Evolutionary conservation across 2,113 vertebrate species (phyloP).

Genomic region (Percina caprodes): DNA sequence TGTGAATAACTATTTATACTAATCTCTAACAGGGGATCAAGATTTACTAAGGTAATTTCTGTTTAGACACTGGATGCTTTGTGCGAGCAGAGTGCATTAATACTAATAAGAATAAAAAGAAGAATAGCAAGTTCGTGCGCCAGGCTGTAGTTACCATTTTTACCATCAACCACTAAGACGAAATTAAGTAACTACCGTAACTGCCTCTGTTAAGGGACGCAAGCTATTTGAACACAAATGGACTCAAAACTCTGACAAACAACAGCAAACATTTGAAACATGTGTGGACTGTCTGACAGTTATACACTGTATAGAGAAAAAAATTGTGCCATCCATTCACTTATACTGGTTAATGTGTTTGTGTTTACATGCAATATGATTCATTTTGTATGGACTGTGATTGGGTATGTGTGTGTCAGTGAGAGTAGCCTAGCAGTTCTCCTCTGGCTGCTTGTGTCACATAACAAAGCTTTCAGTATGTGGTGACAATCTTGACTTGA

Average conservation of each 20-base stretch:
- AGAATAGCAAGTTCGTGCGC: slow-evolving; percentile 19
- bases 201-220: slow-evolving; percentile 10
- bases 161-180: slow-evolving; percentile 20
- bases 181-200: slow-evolving; percentile 43
- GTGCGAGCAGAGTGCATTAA: slow-evolving; percentile 17
- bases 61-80: slow-evolving; percentile 42
- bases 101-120: no score
- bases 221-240: slow-evolving; percentile 32
- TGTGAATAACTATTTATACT: slow-evolving; percentile 62
- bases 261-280: not conserved
- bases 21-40: slow-evolving; percentile 50
- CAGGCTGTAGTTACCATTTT: not conserved
- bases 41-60: slow-evolving; percentile 57
- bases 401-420: slow-evolving; percentile 15
- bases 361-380: not conserved
- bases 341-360: not conserved
- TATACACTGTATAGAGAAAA: not conserved
- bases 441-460: slow-evolving; percentile 22
- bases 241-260: slow-evolving; percentile 10
- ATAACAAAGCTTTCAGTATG: slow-evolving; percentile 17
- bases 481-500: slow-evolving; percentile 10
- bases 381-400: not conserved
- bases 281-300: not conserved
- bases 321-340: not conserved
- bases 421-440: not conserved